Conservation (phyloP, 2,113 vertebrate species). For the Elephantulus edwardii region DNA sequence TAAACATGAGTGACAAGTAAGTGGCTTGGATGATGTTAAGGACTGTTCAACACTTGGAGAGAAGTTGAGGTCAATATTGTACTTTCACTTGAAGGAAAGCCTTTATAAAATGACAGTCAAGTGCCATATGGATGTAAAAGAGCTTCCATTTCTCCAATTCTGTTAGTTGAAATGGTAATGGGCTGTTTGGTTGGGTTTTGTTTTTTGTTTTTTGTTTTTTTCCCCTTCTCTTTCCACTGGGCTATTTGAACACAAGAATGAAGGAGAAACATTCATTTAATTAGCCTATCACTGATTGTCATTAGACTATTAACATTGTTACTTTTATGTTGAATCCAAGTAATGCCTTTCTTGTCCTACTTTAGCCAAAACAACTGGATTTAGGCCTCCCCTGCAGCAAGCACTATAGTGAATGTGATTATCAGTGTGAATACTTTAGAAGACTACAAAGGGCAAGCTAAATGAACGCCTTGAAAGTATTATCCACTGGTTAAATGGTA, state of each 20-base stretch:
- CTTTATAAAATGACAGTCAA: slow-evolving; percentile 90
- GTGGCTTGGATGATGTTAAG: slow-evolving; percentile 95
- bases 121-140: slow-evolving; percentile 88
- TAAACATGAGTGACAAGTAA: slow-evolving; percentile 86
- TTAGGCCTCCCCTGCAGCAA: slow-evolving; percentile 80
- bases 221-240: slow-evolving; percentile 73
- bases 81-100: slow-evolving; percentile 90
- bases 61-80: slow-evolving; percentile 89
- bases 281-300: slow-evolving; percentile 60
- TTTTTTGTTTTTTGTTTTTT: slow-evolving; percentile 70
- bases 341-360: slow-evolving; percentile 47
- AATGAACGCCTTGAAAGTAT: too few relatives aligned
- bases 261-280: slow-evolving; percentile 89
- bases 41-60: slow-evolving; percentile 92
- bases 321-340: slow-evolving; percentile 81
- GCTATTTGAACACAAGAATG: slow-evolving; percentile 77
- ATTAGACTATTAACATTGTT: slow-evolving; percentile 86
- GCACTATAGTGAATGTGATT: slow-evolving; percentile 82
- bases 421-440: slow-evolving; percentile 82
- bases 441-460: too few relatives aligned
- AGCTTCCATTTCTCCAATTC: slow-evolving; percentile 89
- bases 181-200: too few relatives aligned
- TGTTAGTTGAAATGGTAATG: slow-evolving; percentile 88
- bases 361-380: slow-evolving; percentile 52
- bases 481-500: too few relatives aligned